A percentile compares a stretch with the other conserved stretches of the same genome.
These are phyloP conservation scores for Drosophila sordidula DNA, from an alignment of 2,888 invertebrate genomes.

Conservation along the genomic window DNA sequence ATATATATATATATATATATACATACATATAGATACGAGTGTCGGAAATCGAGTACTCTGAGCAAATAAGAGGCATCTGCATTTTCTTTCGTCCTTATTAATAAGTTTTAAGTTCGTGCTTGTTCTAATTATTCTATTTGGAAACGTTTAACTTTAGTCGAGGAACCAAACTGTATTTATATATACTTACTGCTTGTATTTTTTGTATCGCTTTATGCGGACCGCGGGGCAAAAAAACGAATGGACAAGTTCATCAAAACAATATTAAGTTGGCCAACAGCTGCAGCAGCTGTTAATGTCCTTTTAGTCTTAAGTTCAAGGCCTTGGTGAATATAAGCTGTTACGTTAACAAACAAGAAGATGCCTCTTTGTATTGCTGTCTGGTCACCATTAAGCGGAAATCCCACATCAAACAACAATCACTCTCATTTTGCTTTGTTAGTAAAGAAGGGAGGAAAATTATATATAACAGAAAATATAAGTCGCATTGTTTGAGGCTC, in stretches of 20 bases:
- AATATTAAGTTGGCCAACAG: slow-evolving; percentile 9
- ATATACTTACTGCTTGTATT: not conserved
- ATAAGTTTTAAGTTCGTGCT: too few relatives aligned
- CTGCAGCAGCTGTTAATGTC: slow-evolving; percentile 3
- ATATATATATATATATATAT: too few relatives aligned
- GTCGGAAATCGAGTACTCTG: too few relatives aligned
- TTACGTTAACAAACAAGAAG: not conserved
- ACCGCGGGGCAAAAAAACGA: not conserved
- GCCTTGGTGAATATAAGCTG: not conserved
- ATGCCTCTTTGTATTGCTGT: not conserved
- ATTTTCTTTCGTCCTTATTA: too few relatives aligned
- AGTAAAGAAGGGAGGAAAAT: not conserved
- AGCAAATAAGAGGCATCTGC: too few relatives aligned
- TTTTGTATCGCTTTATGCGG: not conserved
- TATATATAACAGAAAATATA: not conserved
- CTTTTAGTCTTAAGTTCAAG: not conserved
- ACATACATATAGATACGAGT: too few relatives aligned
- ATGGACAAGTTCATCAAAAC: slow-evolving; percentile 26
- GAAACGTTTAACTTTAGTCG: not conserved
- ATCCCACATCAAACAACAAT: not conserved
- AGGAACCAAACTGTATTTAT: not conserved
- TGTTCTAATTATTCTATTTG: too few relatives aligned
- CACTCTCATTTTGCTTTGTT: not conserved
- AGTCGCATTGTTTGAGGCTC: not conserved
- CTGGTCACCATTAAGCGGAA: not conserved